Conservation (phyloP, 2,113 vertebrate species). For the Onychostruthus taczanowskii region DNA sequence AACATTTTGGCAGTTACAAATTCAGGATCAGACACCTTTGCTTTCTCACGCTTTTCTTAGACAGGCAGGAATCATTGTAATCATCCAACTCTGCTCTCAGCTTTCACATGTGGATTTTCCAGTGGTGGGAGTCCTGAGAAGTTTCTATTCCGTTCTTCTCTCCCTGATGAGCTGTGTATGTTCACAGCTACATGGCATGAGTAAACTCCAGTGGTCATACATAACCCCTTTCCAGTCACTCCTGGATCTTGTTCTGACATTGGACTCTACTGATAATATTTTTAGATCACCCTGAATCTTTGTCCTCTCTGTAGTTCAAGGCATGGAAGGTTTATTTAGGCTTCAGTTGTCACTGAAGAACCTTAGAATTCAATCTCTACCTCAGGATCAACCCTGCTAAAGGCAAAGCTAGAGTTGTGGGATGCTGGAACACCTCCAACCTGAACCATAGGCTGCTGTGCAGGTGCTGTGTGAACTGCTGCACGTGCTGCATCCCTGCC, state of each 20-base stretch:
- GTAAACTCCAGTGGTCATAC: not conserved
- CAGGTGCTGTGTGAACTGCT: not conserved
- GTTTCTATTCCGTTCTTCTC: not conserved
- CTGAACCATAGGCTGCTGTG: not conserved
- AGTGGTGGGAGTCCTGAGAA: not conserved
- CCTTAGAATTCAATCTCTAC: not conserved
- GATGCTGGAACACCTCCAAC: not conserved
- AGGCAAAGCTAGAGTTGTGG: not conserved
- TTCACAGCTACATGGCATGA: not conserved
- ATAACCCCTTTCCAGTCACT: not conserved
- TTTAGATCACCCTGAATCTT: not conserved
- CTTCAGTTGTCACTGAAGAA: not conserved
- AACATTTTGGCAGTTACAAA: not conserved
- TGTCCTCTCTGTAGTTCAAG: not conserved
- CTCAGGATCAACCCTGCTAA: not conserved
- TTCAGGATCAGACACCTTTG: not conserved
- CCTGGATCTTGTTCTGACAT: not conserved
- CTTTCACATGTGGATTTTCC: not conserved
- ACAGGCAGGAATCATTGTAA: not conserved
- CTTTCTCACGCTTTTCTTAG: not conserved
- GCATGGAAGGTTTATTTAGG: not conserved
- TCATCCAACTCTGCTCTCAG: not conserved
- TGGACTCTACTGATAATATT: not conserved
- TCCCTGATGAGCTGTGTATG: fast-evolving
- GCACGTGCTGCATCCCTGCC: not conserved